phyloP scores from a whole-genome alignment of 2,888 invertebrate genomes.

The Apodemia mormo region DNA sequence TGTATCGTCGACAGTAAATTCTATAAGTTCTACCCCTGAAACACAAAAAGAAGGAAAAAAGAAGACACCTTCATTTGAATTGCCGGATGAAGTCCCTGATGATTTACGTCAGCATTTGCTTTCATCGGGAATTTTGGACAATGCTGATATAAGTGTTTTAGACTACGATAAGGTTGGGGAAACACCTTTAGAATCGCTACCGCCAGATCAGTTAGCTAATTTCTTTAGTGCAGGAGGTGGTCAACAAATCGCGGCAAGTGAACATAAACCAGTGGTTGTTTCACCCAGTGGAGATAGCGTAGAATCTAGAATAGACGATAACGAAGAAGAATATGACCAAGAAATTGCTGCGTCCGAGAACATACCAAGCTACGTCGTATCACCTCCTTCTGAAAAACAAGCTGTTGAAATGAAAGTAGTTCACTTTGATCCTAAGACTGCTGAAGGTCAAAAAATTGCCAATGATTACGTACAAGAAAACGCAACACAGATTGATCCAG shows the following conservation, averaged over 20 bases:
- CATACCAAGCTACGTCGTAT: slow-evolving; percentile 58
- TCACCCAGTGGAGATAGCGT: slow-evolving; percentile 83
- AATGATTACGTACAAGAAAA: slow-evolving; percentile 87
- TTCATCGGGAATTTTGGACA: slow-evolving; percentile 92
- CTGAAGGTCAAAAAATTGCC: slow-evolving; percentile 86
- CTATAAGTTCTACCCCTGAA: slow-evolving; percentile 67
- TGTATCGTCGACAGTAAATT: slow-evolving; percentile 71
- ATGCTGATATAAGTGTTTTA: slow-evolving; percentile 92
- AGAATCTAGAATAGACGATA: slow-evolving; percentile 71
- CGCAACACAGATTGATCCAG: slow-evolving; percentile 88
- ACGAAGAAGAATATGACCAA: slow-evolving; percentile 74
- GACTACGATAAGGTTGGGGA: slow-evolving; percentile 95
- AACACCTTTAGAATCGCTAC: slow-evolving; percentile 90
- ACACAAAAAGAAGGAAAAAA: slow-evolving; percentile 79
- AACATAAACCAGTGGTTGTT: slow-evolving; percentile 85
- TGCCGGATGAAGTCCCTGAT: slow-evolving; percentile 94
- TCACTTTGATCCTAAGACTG: slow-evolving; percentile 88
- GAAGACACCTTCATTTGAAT: slow-evolving; percentile 78
- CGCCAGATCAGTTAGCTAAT: slow-evolving; percentile 92
- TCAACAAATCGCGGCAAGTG: slow-evolving; percentile 86
- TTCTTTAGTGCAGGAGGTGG: slow-evolving; percentile 93
- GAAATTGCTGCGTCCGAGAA: slow-evolving; percentile 82
- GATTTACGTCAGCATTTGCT: slow-evolving; percentile 91
- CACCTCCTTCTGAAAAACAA: slow-evolving; percentile 65
- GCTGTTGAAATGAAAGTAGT: slow-evolving; percentile 93